A percentile compares a stretch with the other conserved stretches of the same genome.
These are phyloP conservation scores for Nothobranchius furzeri DNA, from an alignment of 2,113 vertebrate genomes.

Conservation along the genomic window DNA sequence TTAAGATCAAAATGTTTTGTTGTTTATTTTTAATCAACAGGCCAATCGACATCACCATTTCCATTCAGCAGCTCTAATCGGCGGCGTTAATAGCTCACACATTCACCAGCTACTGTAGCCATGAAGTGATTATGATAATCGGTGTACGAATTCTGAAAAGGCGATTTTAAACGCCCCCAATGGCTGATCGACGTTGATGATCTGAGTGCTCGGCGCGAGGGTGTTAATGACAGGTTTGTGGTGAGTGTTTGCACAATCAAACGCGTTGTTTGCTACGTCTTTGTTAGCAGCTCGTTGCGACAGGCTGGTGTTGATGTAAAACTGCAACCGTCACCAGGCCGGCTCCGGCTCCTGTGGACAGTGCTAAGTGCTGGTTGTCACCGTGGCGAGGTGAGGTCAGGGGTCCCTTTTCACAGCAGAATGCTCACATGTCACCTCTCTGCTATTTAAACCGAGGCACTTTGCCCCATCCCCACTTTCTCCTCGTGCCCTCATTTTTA, in stretches of 20 bases:
- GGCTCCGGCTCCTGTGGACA: conserved; percentile 59
- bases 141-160: conserved; percentile 46
- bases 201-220: conserved; percentile 10
- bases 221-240: conserved; percentile 61
- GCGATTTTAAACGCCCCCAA: conserved; percentile 60
- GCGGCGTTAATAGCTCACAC: conserved; percentile 69
- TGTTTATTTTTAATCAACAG: conserved; percentile 51
- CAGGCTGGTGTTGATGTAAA: conserved; percentile 71
- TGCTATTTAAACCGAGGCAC: conserved; percentile 55
- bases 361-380: conserved; percentile 68
- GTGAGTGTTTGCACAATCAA: conserved; percentile 26
- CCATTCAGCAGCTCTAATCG: conserved; percentile 73
- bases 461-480: conserved; percentile 22
- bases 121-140: conserved; percentile 78
- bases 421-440: conserved; percentile 59
- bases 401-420: conserved; percentile 49
- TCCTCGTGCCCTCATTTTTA: conserved; percentile 63
- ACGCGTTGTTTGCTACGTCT: conserved; percentile 26
- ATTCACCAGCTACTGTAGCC: conserved; percentile 73
- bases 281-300: conserved; percentile 27
- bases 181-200: conserved; percentile 65
- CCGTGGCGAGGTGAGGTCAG: conserved; percentile 63
- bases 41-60: conserved; percentile 44
- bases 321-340: conserved; percentile 74
- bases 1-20: conserved; percentile 32